Conservation (phyloP, 2,113 vertebrate species). For the Ailuropoda melanoleuca region DNA sequence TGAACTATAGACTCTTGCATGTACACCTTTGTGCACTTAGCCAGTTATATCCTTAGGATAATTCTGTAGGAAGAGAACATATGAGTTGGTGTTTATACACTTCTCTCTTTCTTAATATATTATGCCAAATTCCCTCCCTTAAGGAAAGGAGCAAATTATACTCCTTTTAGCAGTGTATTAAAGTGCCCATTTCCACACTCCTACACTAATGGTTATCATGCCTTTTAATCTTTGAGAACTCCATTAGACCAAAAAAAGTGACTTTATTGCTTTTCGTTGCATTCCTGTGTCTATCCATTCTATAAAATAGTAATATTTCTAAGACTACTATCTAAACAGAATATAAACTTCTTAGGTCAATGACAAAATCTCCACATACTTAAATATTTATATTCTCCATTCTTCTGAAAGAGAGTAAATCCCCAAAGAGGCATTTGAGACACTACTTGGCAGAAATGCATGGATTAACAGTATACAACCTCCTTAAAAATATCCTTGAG, state of each 20-base stretch:
- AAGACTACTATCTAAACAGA: constrained; percentile 49
- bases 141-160: not conserved
- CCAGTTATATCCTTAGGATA: not conserved
- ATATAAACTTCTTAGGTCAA: constrained; percentile 58
- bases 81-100: not conserved
- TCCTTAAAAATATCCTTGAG: constrained; percentile 36
- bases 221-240: constrained; percentile 54
- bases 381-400: constrained; percentile 46
- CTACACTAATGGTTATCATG: constrained; percentile 16
- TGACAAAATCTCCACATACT: constrained; percentile 29
- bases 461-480: constrained; percentile 2
- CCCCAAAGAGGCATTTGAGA: constrained; percentile 27
- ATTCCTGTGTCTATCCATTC: constrained; percentile 40
- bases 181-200: not conserved
- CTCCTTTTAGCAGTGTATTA: not conserved
- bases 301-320: constrained; percentile 62
- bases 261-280: constrained; percentile 53
- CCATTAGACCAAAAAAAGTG: constrained; percentile 38
- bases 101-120: not conserved
- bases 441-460: not conserved
- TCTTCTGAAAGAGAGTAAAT: constrained; percentile 44
- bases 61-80: not conserved
- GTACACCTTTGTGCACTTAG: not conserved
- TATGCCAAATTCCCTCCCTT: not conserved
- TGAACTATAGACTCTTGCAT: not conserved